phyloP scores from a whole-genome alignment of 2,888 invertebrate genomes.

The Bombylius discolor region DNA sequence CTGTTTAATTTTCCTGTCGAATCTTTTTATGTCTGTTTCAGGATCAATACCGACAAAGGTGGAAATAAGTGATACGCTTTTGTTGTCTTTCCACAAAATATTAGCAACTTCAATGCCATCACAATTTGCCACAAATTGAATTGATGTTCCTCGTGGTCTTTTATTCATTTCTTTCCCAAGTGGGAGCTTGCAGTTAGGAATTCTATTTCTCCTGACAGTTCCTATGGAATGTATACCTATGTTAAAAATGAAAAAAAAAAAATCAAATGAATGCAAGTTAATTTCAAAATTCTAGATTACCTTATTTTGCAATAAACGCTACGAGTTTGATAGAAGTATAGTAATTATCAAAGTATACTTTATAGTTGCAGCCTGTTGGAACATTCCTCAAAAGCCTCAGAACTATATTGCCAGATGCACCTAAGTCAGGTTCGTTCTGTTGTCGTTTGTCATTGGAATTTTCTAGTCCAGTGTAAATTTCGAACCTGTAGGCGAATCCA shows the following conservation, averaged over 20 bases:
- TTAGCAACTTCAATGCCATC: constrained; percentile 16
- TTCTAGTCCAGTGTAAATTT: constrained; percentile 11
- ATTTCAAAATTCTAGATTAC: constrained; percentile 8
- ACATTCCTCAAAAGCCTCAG: constrained; percentile 6
- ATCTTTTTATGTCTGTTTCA: constrained; percentile 16
- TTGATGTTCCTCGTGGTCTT: constrained; percentile 14
- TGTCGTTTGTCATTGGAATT: constrained; percentile 12
- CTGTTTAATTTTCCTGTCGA: constrained; percentile 15
- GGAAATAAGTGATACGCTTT: constrained; percentile 23
- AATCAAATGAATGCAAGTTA: neutral
- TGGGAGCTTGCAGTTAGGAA: constrained; percentile 18
- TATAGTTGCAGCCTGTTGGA: constrained; percentile 1
- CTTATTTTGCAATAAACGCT: constrained; percentile 18
- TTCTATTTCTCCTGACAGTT: constrained; percentile 20
- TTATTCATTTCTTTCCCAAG: constrained; percentile 15
- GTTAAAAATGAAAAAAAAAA: constrained; percentile 3
- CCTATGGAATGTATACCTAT: constrained; percentile 12
- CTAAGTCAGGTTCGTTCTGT: constrained; percentile 12
- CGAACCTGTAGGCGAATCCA: constrained; percentile 12
- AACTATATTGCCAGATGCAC: constrained; percentile 11
- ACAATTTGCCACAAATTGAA: constrained; percentile 15
- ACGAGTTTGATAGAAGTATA: constrained; percentile 7
- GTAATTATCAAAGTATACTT: constrained; percentile 1
- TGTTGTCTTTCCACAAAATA: constrained; percentile 27
- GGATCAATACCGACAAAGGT: constrained; percentile 22